Percentiles rank a stretch among this genome's conserved stretches.
Evolutionary conservation across 2,888 invertebrate species (phyloP).

Genomic region (Escarpia spicata): DNA sequence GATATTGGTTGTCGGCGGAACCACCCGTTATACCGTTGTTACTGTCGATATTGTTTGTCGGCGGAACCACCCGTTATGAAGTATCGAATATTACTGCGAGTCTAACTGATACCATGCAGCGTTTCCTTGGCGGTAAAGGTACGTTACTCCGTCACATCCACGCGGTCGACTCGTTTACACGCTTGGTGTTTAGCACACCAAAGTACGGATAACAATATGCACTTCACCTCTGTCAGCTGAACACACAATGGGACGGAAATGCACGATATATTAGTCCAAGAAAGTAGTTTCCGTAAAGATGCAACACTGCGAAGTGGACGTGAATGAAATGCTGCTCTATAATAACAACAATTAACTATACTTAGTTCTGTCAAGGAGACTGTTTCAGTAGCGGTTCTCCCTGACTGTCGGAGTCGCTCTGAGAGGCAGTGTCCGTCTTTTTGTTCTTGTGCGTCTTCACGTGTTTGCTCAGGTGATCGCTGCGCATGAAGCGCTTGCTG

Average conservation of each 20-base stretch:
- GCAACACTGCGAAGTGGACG: not conserved
- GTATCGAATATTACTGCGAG: not conserved
- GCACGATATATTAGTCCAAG: not conserved
- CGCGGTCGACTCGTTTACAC: not conserved
- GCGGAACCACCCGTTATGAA: not conserved
- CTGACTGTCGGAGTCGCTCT: not conserved
- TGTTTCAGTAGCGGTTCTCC: not conserved
- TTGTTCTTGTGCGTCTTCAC: slow-evolving; percentile 78
- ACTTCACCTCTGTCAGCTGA: not conserved
- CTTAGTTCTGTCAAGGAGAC: not conserved
- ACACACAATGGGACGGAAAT: not conserved
- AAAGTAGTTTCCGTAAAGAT: not conserved
- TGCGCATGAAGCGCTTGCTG: slow-evolving; percentile 90
- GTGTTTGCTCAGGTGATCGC: slow-evolving; percentile 95
- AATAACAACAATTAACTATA: not conserved
- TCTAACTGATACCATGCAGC: not conserved
- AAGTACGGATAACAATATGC: no score
- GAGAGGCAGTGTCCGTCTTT: not conserved
- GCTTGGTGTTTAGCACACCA: not conserved
- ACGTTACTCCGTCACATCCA: not conserved
- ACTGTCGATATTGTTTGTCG: not conserved
- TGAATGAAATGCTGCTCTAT: no score
- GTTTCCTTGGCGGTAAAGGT: not conserved
- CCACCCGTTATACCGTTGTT: not conserved
- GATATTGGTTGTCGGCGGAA: no score